A percentile compares a stretch with the other conserved stretches of the same genome.
These are phyloP conservation scores for Vombatus ursinus DNA, from an alignment of 2,113 vertebrate species.

Conservation along the genomic window DNA sequence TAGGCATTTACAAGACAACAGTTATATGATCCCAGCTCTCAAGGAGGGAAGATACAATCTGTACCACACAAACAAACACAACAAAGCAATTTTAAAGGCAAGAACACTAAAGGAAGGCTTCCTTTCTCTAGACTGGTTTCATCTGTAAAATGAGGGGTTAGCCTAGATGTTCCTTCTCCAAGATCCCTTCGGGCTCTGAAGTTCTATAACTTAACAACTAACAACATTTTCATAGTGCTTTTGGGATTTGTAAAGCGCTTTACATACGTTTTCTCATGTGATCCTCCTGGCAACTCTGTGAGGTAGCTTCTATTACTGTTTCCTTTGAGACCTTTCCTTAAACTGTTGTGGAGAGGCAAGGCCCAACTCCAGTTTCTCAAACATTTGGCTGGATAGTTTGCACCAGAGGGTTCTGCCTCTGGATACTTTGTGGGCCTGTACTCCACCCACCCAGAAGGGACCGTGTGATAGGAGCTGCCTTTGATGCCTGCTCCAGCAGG, in stretches of 20 bases:
- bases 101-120: not conserved
- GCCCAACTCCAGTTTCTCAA: not conserved
- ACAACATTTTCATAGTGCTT: not conserved
- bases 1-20: not conserved
- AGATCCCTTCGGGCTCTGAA: not conserved
- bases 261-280: not conserved
- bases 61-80: not conserved
- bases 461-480: not conserved
- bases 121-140: not conserved
- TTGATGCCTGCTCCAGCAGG: not conserved
- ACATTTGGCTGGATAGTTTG: not conserved
- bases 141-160: not conserved
- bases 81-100: not conserved
- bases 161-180: not conserved
- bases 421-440: not conserved
- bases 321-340: not conserved
- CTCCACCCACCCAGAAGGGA: not conserved
- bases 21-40: not conserved
- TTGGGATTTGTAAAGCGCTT: not conserved
- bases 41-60: not conserved
- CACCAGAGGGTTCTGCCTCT: not conserved
- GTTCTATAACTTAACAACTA: not conserved
- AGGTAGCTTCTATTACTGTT: not conserved
- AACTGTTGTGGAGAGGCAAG: not conserved
- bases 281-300: not conserved